Evolutionary conservation across 2,797 vertebrate species (phyloP), one percentile per base, ranked within the genome.

Genomic region (Parauchenoglanis ngamensis): DNA sequence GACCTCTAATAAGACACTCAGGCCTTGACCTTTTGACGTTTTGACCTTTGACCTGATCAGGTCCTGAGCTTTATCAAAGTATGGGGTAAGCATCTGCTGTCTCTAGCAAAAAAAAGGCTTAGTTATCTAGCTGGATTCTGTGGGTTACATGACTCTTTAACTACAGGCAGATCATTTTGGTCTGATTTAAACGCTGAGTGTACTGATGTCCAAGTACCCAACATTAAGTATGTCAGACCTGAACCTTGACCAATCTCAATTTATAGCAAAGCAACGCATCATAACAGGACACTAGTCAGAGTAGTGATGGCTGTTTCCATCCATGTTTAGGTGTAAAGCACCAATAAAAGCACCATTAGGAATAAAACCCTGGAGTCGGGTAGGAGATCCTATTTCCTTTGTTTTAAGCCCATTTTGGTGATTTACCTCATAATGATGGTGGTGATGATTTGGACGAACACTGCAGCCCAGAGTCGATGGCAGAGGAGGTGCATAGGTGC

Each of bases 271-370:
- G 13, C 46, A 57, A 59, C 77, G 8, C 75, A 83, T 40, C 46
- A 4, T 81, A 63, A 63, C 78, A 81, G 44, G 63, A 84, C 73
- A 79, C 61, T 17, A 63, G 85, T 86, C 88, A 79, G 72, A 80
- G 83, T 73, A 86, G 72, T 82, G 73, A 90, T 90, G 88, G 96
- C 94, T 90, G 90, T 86, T 73, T 87, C 83, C 88, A 84, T 90
- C 79, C 78, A 49, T 63, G 70, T 88, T 83, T 91, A 84, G 92
- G 90, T 92, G 91, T 93, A 93, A 88, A 96, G 96, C 96, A 96
- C 95, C 95, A 94, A 90, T 94, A 93, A 89, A 95, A 96, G 95
- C 95, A 96, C 95, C 95, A 94, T 92, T 93, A 92, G 93, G 93
- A 93, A 94, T 90, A 93, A 89, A 83, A 94, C 94, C 94, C 94